A percentile compares a stretch with the other conserved stretches of the same genome.
phyloP scores from a whole-genome alignment of 2,113 vertebrate genomes.

The Zootoca vivipara region DNA sequence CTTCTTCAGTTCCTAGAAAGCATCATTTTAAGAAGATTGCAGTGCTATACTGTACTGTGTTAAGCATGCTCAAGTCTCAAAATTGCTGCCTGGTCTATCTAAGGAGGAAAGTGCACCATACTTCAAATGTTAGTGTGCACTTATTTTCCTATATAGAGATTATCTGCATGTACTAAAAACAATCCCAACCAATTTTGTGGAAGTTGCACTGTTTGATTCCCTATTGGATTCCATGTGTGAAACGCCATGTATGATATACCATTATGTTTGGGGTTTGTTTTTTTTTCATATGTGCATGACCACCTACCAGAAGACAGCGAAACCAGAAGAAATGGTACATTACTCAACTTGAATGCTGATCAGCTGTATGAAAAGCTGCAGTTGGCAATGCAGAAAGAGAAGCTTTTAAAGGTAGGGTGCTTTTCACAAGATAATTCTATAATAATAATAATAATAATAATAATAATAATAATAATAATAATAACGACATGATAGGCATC shows the following conservation, averaged over 20 bases:
- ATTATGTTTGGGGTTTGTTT: too few relatives aligned
- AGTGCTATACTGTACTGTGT: neutral
- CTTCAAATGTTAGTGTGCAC: neutral
- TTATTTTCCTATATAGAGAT: neutral
- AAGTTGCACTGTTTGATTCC: neutral
- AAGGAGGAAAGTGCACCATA: neutral
- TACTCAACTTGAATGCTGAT: slow-evolving; percentile 64
- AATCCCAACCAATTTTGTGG: neutral
- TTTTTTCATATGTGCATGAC: slow-evolving; percentile 19
- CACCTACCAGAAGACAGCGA: slow-evolving; percentile 72
- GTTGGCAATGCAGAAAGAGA: slow-evolving; percentile 72
- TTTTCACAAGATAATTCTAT: neutral
- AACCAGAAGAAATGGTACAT: slow-evolving; percentile 56
- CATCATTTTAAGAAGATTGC: neutral
- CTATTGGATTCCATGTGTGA: neutral
- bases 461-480: neutral
- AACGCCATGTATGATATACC: neutral
- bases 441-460: neutral
- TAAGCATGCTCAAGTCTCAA: neutral
- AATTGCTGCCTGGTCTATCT: neutral
- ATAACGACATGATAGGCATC: neutral
- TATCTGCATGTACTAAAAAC: neutral
- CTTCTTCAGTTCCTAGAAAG: neutral
- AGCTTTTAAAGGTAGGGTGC: slow-evolving; percentile 74
- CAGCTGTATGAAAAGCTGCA: slow-evolving; percentile 75